Conservation (phyloP, 2,797 vertebrate genomes). For the Chloroceryle inda region DNA sequence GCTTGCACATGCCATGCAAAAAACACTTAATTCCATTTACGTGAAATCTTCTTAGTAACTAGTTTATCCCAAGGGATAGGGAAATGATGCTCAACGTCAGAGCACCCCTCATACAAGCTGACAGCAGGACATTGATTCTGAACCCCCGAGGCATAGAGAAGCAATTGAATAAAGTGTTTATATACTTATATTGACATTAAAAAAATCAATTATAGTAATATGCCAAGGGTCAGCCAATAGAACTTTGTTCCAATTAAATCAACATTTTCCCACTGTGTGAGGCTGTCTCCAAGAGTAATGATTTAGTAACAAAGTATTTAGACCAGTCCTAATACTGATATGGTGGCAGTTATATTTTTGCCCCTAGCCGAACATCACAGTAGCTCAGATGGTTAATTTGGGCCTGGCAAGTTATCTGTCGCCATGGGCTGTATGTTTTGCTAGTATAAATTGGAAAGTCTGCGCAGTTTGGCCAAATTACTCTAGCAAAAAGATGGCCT, state of each 20-base stretch:
- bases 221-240: neutral
- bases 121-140: neutral
- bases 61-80: neutral
- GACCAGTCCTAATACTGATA: neutral
- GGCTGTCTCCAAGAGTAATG: neutral
- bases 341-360: neutral
- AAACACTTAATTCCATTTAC: neutral
- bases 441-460: constrained; percentile 17
- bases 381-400: constrained; percentile 10
- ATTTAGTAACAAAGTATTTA: neutral
- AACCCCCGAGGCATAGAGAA: neutral
- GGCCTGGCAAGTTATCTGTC: neutral
- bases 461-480: constrained; percentile 1
- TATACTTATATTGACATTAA: neutral
- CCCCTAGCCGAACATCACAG: neutral
- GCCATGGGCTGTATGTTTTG: neutral
- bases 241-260: constrained; percentile 17
- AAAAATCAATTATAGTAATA: constrained; percentile 10
- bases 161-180: neutral
- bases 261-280: neutral
- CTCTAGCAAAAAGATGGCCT: constrained; percentile 4
- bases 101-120: fast-evolving
- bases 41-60: neutral
- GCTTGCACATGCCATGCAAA: neutral
- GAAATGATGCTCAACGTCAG: neutral